Evolutionary conservation across 1,140 invertebrate species (phyloP).

Genomic region (Acromyrmex charruanus): DNA sequence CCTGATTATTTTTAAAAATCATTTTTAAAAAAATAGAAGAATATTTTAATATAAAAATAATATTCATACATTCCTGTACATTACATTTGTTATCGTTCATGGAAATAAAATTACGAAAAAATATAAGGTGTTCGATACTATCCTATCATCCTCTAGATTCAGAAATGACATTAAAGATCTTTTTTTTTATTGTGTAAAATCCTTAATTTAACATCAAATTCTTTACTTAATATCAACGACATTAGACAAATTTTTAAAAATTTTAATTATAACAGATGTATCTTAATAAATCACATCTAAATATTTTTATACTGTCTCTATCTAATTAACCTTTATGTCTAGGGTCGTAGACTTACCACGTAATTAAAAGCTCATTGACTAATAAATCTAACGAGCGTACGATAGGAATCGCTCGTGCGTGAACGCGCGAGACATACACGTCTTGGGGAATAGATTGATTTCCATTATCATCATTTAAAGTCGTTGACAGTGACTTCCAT

Average conservation of each 20-base stretch:
- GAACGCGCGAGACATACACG: conserved; percentile 30
- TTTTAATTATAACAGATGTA: background rate
- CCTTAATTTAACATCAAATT: background rate
- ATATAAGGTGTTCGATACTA: too few relatives aligned
- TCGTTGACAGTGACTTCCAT: conserved; percentile 64
- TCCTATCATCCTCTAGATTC: too few relatives aligned
- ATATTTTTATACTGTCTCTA: background rate
- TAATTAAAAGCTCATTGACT: conserved; percentile 39
- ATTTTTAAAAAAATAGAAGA: too few relatives aligned
- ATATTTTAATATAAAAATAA: too few relatives aligned
- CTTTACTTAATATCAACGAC: background rate
- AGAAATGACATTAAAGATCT: background rate
- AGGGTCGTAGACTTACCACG: background rate
- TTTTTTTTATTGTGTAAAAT: background rate
- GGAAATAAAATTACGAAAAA: too few relatives aligned
- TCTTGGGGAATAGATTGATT: conserved; percentile 59
- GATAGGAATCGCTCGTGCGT: conserved; percentile 24
- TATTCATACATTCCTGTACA: too few relatives aligned
- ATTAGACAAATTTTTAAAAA: background rate
- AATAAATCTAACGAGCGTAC: conserved; percentile 31
- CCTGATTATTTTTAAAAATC: too few relatives aligned
- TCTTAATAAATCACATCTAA: background rate
- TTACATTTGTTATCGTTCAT: too few relatives aligned
- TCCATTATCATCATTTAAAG: conserved; percentile 67
- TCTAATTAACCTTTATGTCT: conserved; percentile 33